Evolutionary conservation across 2,888 invertebrate genomes (phyloP).

Genomic region (Antheraea yamamai): DNA sequence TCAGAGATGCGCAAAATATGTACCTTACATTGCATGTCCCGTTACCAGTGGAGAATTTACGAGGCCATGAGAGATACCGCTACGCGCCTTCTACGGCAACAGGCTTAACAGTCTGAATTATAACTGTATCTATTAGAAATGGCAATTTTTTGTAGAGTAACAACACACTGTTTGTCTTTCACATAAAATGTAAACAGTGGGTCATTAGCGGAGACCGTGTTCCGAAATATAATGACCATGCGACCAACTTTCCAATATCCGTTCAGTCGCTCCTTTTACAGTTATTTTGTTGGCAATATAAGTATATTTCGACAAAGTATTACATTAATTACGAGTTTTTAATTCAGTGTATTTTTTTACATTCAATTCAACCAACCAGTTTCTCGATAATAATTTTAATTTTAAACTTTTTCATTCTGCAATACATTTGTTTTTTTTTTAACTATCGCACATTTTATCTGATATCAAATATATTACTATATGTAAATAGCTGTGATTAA

Average conservation of each 20-base stretch:
- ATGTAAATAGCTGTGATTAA: neutral
- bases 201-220: constrained; percentile 60
- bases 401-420: neutral
- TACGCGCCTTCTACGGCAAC: constrained; percentile 60
- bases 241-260: constrained; percentile 45
- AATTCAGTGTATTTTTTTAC: neutral
- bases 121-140: constrained; percentile 65
- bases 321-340: neutral
- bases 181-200: constrained; percentile 46
- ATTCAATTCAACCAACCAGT: neutral
- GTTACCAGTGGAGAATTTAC: constrained; percentile 38
- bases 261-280: neutral
- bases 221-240: constrained; percentile 50
- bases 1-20: constrained; percentile 35
- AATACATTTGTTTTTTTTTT: neutral
- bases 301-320: neutral
- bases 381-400: neutral
- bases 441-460: neutral
- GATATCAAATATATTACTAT: neutral
- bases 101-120: constrained; percentile 44
- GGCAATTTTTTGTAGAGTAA: constrained; percentile 22
- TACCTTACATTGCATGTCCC: constrained; percentile 51
- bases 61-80: constrained; percentile 64
- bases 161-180: constrained; percentile 42
- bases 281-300: neutral